Base-by-base conservation (phyloP, 2,113 vertebrate genomes). In the Polyodon spathula region DNA sequence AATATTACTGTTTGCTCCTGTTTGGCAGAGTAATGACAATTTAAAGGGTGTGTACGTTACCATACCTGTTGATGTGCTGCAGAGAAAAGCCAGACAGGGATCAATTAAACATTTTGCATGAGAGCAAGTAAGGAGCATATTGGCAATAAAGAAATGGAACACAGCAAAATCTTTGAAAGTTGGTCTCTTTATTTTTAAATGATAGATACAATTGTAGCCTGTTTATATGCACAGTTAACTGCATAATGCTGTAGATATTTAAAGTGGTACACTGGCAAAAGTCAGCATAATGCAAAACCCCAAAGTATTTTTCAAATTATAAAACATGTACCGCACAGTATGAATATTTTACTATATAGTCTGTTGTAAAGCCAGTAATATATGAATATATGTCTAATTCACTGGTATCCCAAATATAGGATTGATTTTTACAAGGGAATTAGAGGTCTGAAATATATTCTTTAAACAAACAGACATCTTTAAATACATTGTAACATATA, bases 401-500 rank as follows among this genome's bases (percentile, higher is more conserved):
- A 38, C 53, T 55, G 53, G 16, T 38, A 37, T 15, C 14, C 16
- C 27, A 11, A 55, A 55, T 10, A 8, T 16, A 5, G 53, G 53
- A 16, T 55, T 27, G 27, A 17, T 2, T 55, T 16, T 27, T 55
- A 9, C 37, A 27, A 17, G 17, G 11, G 17, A 55, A 55, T 55
- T 55, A 55, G 53, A 27, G 53, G 8, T 55, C 53, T 37, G 17
- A 55, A 55, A 38, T 38, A 55, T 55, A 55, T 8, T 50, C 48
- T n/a, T 50, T 44, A 50, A 50, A 8, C 2, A 50, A 12, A 3
- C 12, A 50, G 15, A 50, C 12, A 50, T 50, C 17, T 7, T 27
- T 27, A 55, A 55, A 55, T 55, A 37, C 53, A 55, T 55, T 17
- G 53, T 55, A 55, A 55, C 53, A 55, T 55, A 8, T 55, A 55